These are phyloP conservation scores for Rhynchonycteris naso DNA, from an alignment of 2,797 vertebrate species.

Conservation along the genomic window DNA sequence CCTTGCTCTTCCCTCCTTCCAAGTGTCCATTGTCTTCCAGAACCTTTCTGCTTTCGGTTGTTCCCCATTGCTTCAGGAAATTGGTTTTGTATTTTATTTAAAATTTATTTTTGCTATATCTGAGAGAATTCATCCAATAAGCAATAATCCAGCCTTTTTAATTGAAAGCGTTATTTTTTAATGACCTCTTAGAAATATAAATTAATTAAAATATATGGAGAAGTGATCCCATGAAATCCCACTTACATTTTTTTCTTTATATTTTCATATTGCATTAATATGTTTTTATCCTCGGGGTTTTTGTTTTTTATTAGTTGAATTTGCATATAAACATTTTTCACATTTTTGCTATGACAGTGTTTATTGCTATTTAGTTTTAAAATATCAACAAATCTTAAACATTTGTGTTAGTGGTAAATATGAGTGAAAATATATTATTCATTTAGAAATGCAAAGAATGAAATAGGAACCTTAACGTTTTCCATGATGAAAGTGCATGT, in stretches of 20 bases:
- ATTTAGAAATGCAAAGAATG: neutral
- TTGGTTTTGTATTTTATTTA: neutral
- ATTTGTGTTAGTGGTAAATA: neutral
- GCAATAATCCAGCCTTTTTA: neutral
- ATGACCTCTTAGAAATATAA: slow-evolving; percentile 16
- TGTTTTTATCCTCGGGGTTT: neutral
- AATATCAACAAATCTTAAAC: neutral
- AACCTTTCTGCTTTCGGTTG: neutral
- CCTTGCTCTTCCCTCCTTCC: neutral
- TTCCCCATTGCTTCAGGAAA: neutral
- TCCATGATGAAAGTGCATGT: neutral
- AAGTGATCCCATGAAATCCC: neutral
- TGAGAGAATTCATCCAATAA: neutral
- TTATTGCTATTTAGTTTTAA: neutral
- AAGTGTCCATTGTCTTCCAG: neutral
- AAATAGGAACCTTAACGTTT: slow-evolving; percentile 26
- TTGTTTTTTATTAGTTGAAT: slow-evolving; percentile 28
- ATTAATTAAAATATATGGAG: neutral
- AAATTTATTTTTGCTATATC: neutral
- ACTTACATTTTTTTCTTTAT: neutral
- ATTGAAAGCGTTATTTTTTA: slow-evolving; percentile 19
- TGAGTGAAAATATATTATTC: neutral
- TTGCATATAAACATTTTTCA: neutral
- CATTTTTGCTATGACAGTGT: neutral
- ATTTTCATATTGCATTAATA: slow-evolving; percentile 42